Evolutionary conservation across 2,113 vertebrate species (phyloP).

Genomic region (Dromaius novaehollandiae): DNA sequence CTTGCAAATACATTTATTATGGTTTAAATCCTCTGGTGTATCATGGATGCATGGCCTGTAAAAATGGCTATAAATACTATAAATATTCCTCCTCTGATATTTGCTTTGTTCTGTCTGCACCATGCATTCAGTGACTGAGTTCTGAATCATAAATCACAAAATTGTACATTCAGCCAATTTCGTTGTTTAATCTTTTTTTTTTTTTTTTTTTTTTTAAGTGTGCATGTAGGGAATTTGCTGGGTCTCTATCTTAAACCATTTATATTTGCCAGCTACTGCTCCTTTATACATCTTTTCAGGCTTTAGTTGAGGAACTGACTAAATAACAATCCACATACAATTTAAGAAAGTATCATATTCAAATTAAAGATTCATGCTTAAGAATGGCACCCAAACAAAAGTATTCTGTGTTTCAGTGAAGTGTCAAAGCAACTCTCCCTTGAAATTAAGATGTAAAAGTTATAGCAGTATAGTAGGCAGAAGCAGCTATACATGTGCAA

Average conservation of each 20-base stretch:
- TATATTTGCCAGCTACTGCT: neutral
- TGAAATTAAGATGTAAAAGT: neutral
- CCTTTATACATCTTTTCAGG: neutral
- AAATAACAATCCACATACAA: rapidly evolving
- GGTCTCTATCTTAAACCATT: neutral
- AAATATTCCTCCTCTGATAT: neutral
- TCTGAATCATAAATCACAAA: neutral
- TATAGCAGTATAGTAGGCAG: neutral
- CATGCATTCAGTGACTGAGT: neutral
- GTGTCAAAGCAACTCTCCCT: neutral
- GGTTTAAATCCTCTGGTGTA: neutral
- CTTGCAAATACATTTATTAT: neutral
- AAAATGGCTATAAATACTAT: neutral
- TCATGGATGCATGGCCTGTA: neutral
- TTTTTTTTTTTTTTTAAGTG: neutral
- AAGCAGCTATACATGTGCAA: neutral
- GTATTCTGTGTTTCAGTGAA: neutral
- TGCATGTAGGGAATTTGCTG: neutral
- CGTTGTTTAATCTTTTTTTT: neutral
- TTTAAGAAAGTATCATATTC: neutral
- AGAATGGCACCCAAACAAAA: neutral
- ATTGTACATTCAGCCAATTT: neutral
- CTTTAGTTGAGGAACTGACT: neutral
- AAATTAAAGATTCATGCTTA: neutral
- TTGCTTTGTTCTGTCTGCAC: neutral